phyloP scores from a whole-genome alignment of 2,113 vertebrate genomes.

The Amia ocellicauda region DNA sequence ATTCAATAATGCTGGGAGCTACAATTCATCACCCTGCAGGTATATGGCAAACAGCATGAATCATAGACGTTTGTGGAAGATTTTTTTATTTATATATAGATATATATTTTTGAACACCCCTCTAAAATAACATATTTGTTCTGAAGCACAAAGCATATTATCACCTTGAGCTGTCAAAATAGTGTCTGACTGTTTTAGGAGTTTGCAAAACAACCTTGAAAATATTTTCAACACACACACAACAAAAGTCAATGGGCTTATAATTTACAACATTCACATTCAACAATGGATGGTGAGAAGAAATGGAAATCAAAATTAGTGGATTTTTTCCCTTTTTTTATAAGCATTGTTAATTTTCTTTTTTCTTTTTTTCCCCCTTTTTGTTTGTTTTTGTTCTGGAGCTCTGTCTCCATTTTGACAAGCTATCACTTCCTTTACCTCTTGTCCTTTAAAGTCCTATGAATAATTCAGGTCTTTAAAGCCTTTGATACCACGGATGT shows the following conservation, averaged over 20 bases:
- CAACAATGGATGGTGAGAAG: too few relatives aligned
- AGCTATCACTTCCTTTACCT: conserved; percentile 11
- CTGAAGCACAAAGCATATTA: conserved; percentile 24
- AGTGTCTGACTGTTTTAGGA: conserved; percentile 19
- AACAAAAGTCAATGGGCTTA: too few relatives aligned
- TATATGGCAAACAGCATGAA: neutral
- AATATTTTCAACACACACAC: too few relatives aligned
- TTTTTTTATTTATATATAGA: conserved; percentile 6
- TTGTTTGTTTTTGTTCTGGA: neutral
- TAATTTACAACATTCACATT: too few relatives aligned
- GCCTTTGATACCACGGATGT: conserved; percentile 18
- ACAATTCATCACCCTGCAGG: too few relatives aligned
- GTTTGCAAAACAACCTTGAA: neutral
- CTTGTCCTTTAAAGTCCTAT: conserved; percentile 22
- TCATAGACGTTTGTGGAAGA: neutral
- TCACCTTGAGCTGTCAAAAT: conserved; percentile 30
- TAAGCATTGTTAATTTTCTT: conserved; percentile 13
- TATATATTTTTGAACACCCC: too few relatives aligned
- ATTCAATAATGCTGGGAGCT: neutral
- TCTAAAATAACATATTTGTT: conserved; percentile 26
- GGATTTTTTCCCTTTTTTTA: too few relatives aligned
- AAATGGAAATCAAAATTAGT: too few relatives aligned
- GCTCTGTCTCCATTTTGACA: conserved; percentile 11
- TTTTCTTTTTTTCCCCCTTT: neutral
- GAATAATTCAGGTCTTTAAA: conserved; percentile 23